Percentiles rank a stretch among this genome's conserved stretches.
phyloP scores from a whole-genome alignment of 2,113 vertebrate species.

The Abramis brama region DNA sequence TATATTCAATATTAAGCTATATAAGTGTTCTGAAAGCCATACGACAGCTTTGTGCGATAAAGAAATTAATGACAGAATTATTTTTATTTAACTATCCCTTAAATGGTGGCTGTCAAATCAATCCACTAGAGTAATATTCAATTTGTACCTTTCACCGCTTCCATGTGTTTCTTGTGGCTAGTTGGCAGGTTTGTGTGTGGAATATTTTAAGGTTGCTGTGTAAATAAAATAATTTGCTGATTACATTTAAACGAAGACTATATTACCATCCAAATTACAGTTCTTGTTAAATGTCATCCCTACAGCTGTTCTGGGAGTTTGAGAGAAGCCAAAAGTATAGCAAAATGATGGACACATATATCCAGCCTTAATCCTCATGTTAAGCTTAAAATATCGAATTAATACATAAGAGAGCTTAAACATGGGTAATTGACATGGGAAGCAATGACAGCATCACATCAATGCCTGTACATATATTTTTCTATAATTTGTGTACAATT shows the following conservation, averaged over 20 bases:
- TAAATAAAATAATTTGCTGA: constrained; percentile 26
- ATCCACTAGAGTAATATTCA: not conserved
- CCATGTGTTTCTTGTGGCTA: not conserved
- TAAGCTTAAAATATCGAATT: not conserved
- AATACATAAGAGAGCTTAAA: not conserved
- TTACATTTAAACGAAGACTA: not conserved
- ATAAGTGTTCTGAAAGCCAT: not conserved
- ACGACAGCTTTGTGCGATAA: not conserved
- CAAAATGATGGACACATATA: not conserved
- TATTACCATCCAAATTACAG: not conserved
- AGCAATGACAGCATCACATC: not conserved
- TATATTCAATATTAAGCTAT: not conserved
- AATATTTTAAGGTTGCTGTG: not conserved
- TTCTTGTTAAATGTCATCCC: constrained; percentile 3
- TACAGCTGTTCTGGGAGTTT: not conserved
- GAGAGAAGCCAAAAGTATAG: not conserved
- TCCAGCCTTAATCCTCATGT: not conserved
- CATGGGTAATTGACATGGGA: not conserved
- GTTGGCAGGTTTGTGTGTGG: not conserved
- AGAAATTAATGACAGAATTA: not conserved
- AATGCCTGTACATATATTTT: not conserved
- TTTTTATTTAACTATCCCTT: not conserved
- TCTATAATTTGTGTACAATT: not conserved
- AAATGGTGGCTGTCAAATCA: not conserved
- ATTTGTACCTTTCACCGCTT: not conserved